Base-by-base conservation (phyloP, 2,113 vertebrate genomes). In the Scatophagus argus region DNA sequence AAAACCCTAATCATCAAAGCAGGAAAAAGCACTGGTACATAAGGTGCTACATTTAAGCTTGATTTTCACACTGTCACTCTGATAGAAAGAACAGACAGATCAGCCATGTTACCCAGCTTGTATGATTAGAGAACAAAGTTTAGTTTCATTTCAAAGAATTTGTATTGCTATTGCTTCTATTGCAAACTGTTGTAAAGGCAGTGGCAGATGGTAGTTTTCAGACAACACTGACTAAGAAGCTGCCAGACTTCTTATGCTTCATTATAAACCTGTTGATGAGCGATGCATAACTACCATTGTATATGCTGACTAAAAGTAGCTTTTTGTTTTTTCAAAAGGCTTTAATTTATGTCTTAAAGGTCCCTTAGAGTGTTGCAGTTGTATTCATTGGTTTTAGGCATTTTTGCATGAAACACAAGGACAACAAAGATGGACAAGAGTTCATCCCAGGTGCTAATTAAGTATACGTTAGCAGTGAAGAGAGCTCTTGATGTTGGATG, bases 21-120 rank as follows among this genome's bases (percentile, higher is more conserved):
- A 72, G 54, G 44, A 23, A 49, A 16, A 54, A 8, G 23, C 9
- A 59, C n/a, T 38, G 5, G 10, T 44, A 46, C 16, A n/a, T 51
- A 51, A 70, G 69, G 21, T 85, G 85, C 85, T 86, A 86, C 87
- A 85, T 62, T 80, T 64, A 56, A 63, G 78, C 62, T 78, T 17
- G 3, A 60, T 41, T 71, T 74, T 44, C n/a, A 69, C 27, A 69
- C 8, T 6, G 25, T 54, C 25, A 63, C 17, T 36, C 25, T 6
- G 32, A 58, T 55, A 63, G 6, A 54, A 13, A 16, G 2, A 16
- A 27, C 21, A 34, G 38, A 59, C 9, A 47, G 16, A 67, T 21
- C 23, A 27, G 19, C 12, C 14, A 34, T 5, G 23, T 69, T 8
- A 60, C 29, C 6, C 1, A 44, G 17, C 16, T 68, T 2, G 34